Percentiles rank a stretch among this genome's conserved stretches.
Conservation (phyloP, 2,113 vertebrate species). For the Eubucco bourcierii region DNA sequence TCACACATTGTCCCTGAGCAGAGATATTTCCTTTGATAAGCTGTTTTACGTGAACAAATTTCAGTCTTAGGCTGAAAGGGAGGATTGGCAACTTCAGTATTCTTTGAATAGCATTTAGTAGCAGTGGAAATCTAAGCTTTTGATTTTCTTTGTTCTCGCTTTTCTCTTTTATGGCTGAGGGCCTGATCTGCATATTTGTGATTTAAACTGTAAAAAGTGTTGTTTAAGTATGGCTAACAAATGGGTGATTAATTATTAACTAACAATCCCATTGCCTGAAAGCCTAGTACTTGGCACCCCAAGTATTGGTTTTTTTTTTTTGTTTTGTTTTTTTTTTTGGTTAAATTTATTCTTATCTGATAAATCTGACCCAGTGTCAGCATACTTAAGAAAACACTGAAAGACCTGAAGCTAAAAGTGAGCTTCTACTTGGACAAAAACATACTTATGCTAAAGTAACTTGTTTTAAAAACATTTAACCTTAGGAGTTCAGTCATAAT, state of each 20-base stretch:
- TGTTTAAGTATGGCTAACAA: constrained; percentile 9
- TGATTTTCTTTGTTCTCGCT: background rate
- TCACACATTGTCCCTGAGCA: background rate
- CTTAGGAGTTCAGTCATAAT: constrained; percentile 30
- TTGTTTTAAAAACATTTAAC: constrained; percentile 52
- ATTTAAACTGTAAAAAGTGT: background rate
- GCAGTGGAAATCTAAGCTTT: background rate
- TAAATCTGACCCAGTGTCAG: constrained; percentile 31
- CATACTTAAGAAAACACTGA: constrained; percentile 22
- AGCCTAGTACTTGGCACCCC: background rate
- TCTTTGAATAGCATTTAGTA: background rate
- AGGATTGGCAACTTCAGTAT: background rate
- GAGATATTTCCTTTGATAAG: background rate
- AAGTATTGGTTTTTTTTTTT: background rate
- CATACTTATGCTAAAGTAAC: constrained; percentile 10
- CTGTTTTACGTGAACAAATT: background rate
- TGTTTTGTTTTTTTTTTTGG: background rate
- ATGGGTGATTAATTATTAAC: constrained; percentile 47
- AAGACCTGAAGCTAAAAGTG: background rate
- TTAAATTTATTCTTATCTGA: constrained; percentile 56
- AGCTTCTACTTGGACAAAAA: constrained; percentile 14
- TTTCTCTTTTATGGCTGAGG: background rate
- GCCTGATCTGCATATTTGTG: background rate
- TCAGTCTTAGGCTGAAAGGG: background rate
- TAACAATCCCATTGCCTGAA: background rate